Base-by-base conservation (phyloP, 1,140 invertebrate genomes). In the Drosophila sp. region DNA sequence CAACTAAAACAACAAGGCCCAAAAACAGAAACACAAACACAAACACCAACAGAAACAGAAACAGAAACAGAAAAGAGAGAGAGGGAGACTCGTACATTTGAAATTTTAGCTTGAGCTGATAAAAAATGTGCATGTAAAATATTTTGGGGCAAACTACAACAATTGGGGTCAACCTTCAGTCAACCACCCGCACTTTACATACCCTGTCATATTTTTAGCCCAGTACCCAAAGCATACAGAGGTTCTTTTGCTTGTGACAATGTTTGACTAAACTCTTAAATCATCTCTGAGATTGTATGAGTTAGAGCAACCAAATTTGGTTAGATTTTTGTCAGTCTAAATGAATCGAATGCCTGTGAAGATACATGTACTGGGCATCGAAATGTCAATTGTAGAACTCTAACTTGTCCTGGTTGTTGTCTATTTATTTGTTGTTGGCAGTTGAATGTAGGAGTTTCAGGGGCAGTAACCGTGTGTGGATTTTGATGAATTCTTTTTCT, bases 41-140 rank as follows among this genome's bases (percentile, higher is more conserved):
- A 80, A 80, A 32, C 7, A 46, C 9, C 46, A 16, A 18, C 4
- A 46, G 27, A 32, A n/a, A 21, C n/a, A 48, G 29, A 58, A 16
- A 18, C 4, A 46, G 27, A 32, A n/a, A 21, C n/a, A 48, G 29
- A 58, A n/a, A n/a, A n/a, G n/a, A n/a, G n/a, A n/a, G n/a, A 36
- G 9, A 50, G 16, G 67, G 70, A 81, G 78, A 86, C 4, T 29
- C 4, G 27, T 87, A 89, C 71, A 78, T 81, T 89, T 82, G 56
- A 89, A 87, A 78, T 89, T 82, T 79, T 72, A 82, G 83, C 83
- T 76, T 65, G 66, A 64, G 67, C 75, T 76, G 83, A 89, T 87
- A 89, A 82, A 86, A 89, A 89, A 76, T 76, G 76, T 78, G 71
- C 83, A 87, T 89, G 75, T 76, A 62, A 76, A 86, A 86, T 86